Evolutionary conservation across 2,113 vertebrate species (phyloP).

Genomic region (Nothocercus julius): DNA sequence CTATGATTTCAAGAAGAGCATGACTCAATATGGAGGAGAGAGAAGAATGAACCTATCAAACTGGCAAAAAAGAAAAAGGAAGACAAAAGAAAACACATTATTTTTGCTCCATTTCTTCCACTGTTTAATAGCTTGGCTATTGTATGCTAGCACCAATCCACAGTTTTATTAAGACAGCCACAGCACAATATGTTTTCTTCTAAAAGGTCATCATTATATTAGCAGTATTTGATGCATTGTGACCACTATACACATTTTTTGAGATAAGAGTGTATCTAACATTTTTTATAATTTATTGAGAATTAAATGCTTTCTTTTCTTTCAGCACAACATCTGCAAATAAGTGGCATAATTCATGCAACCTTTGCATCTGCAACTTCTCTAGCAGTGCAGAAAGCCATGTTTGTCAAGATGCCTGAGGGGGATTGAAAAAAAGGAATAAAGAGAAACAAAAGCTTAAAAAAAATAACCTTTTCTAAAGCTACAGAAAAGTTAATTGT

Average conservation of each 20-base stretch:
- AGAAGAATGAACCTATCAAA: background rate
- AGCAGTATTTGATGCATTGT: slow-evolving; percentile 22
- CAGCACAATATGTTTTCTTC: slow-evolving; percentile 46
- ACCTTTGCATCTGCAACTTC: slow-evolving; percentile 52
- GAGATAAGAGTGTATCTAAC: slow-evolving; percentile 41
- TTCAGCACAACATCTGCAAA: slow-evolving; percentile 41
- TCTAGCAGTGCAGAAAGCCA: background rate
- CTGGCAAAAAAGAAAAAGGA: background rate
- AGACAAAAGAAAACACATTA: slow-evolving; percentile 20
- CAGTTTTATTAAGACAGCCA: slow-evolving; percentile 28
- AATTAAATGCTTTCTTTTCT: slow-evolving; percentile 38
- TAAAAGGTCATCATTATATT: slow-evolving; percentile 67
- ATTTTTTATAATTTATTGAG: slow-evolving; percentile 43
- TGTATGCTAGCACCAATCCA: background rate
- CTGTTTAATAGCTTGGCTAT: slow-evolving; percentile 9
- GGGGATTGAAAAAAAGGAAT: slow-evolving; percentile 27
- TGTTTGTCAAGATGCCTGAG: slow-evolving; percentile 55
- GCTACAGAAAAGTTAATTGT: slow-evolving; percentile 43
- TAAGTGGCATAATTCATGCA: slow-evolving; percentile 29
- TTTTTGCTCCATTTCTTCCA: slow-evolving; percentile 25
- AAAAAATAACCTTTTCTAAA: background rate
- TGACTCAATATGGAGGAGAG: background rate
- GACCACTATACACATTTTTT: slow-evolving; percentile 8
- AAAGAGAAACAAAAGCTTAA: background rate
- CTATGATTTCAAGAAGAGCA: background rate